Evolutionary conservation across 1,140 invertebrate species (phyloP), one percentile per base, ranked within the genome.

Genomic region (Psilanteris sp.): DNA sequence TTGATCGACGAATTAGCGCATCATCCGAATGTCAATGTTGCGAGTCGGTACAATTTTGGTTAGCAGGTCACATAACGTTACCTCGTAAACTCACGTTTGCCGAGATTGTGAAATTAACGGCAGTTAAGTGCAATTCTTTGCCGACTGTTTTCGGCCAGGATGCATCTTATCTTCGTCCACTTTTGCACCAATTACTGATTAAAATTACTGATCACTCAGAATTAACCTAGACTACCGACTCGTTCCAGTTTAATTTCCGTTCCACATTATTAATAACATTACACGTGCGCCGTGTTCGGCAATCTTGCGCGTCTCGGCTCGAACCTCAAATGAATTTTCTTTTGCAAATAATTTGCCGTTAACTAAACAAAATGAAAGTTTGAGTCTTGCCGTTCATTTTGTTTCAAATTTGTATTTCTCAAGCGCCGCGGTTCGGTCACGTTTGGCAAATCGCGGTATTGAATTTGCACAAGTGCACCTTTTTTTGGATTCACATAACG

Each of bases 51-150:
- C 55, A 62, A 55, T 75, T 75, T 75, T 68, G 55, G 57, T 68
- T 62, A 68, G 32, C 72, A 50, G 62, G 72, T 75, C 72, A 75
- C 72, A 62, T 75, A 75, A 68, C 62, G 32, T 74, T 74, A 16
- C 70, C 43, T 20, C 34, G 37, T 55, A 44, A 37, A 39, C 34
- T 48, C 46, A 36, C 52, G 39, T 66, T 50, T 44, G 37, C 15
- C 29, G 48, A 46, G 39, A 41, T 50, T 73, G 55, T 52, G 37
- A 34, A 50, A 48, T 31, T 74, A 74, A 74, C 70, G 70, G 61
- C 36, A 29, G 8, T 61, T 57, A n/a, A n/a, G n/a, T n/a, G n/a
- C n/a, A n/a, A n/a, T n/a, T n/a, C n/a, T n/a, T n/a, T n/a, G n/a
- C n/a, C n/a, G n/a, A n/a, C n/a, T n/a, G n/a, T n/a, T n/a, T n/a